These are phyloP conservation scores for Corythornis vintsioides DNA, from an alignment of 2,113 vertebrate species.

Conservation along the genomic window DNA sequence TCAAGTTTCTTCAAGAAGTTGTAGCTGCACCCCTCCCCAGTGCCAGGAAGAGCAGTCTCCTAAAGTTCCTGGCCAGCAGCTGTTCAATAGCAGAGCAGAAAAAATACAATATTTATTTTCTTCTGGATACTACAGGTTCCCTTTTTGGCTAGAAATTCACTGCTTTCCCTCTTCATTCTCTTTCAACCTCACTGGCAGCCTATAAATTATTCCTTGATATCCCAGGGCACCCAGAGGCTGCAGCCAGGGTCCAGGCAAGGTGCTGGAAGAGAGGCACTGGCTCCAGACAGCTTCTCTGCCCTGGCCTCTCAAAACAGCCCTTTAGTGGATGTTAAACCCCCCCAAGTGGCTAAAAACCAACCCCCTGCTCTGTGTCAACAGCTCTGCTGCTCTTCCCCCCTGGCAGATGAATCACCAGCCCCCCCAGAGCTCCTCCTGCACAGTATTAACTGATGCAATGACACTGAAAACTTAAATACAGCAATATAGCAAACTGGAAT, in stretches of 20 bases:
- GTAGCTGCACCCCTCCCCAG: accelerated
- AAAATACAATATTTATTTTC: not conserved
- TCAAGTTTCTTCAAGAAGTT: not conserved
- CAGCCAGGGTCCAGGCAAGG: not conserved
- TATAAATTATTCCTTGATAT: not conserved
- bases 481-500: not conserved
- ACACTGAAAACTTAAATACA: slow-evolving; percentile 18
- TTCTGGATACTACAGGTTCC: not conserved
- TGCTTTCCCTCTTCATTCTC: not conserved
- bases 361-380: not conserved
- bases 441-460: not conserved
- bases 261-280: accelerated
- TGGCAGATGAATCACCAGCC: not conserved
- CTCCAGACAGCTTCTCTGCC: not conserved
- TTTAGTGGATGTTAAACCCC: not conserved
- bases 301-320: not conserved
- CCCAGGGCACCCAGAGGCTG: not conserved
- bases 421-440: not conserved
- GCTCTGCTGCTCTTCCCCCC: not conserved
- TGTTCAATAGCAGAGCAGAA: not conserved
- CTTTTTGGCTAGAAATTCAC: not conserved
- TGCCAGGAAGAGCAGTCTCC: not conserved
- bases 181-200: not conserved
- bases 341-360: not conserved
- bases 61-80: not conserved